Base-by-base conservation (phyloP, 2,113 vertebrate genomes). In the Vulpes ferrilata region DNA sequence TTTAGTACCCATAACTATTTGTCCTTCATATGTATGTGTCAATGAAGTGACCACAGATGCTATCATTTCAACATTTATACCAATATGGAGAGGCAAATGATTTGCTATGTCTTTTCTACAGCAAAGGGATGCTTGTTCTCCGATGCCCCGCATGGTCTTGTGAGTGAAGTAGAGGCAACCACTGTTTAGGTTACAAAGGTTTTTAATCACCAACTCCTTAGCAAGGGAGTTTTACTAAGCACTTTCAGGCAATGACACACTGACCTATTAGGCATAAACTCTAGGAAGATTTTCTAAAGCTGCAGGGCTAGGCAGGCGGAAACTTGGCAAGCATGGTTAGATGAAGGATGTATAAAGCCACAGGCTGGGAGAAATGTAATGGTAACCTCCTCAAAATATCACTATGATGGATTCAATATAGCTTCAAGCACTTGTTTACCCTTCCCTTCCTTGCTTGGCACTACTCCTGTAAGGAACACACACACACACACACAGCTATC, bases 181-280 rank as follows among this genome's bases (percentile, higher is more conserved):
- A 32, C 0, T 55, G 11, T 62, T 12, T 48, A 67, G 20, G 30
- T 64, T 76, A 59, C 32, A 87, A 80, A 90, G 79, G 51, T 87
- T 84, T 92, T 93, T 87, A 67, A 67, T 86, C 12, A 57, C 13
- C 38, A 43, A 74, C 12, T 15, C 35, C 25, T 38, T 93, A 64
- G 23, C n/a, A 59, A 35, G 35, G 53, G 62, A 51, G 35, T 93
- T 93, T 96, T 90, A 96, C 48, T 86, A 82, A 89, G 60, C 62
- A 64, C 62, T 69, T 97, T 78, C 71, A 32, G 48, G 43, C 53
- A 90, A 93, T 87, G 57, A 89, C 95, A 92, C 94, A 69, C 9
- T 74, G 78, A 90, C 25, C 43, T 73, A 74, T 91, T 48, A 84
- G 51, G 25, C 25, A 57, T 79, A 93, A 94, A 88, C 8, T 91